Evolutionary conservation across 2,888 invertebrate genomes (phyloP), one percentile per base, ranked within the genome.

Genomic region (Nemoura dubitans): DNA sequence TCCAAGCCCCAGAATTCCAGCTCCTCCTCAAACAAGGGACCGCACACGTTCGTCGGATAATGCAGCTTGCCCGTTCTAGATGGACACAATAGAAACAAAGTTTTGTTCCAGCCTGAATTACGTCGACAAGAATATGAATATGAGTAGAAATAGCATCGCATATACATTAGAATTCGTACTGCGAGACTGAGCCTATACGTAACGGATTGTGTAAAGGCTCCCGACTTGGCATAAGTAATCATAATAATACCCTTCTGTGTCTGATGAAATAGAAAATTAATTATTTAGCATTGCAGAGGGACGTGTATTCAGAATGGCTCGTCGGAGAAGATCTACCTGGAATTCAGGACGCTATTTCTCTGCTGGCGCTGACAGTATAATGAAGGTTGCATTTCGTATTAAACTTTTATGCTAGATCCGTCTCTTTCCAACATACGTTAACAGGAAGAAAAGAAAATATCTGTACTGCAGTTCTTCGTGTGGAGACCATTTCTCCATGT

Each of bases 11-110:
- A 98, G 93, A 98, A 98, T 92, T 98, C 98, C 91, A 98, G 92
- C 92, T 98, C 98, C 91, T 98, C 98, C 90, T 98, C 98, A 91
- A 98, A 98, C 83, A 98, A 93, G 25, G 98, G 98, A 0, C 98
- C 98, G 92, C 98, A 98, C n/a, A 98, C 98, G 93, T 98, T 97
- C 88, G 98, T 98, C 16, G 98, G 98, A 92, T 98, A 98, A 92
- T 98, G 98, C 84, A 98, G 94, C 91, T 98, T 98, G 30, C 98
- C 98, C 85, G 97, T 97, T 91, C 98, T 96, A 92, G 90, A 93
- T 91, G 89, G 89, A 89, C 90, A 86, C 21, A 30, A 43, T 26
- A 30, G 42, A 28, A 14, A 78, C 78, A 28, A 26, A 78, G 78
- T 78, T 78, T 26, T 78, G 78, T 28, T 59, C 21, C 59, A 59